These are phyloP conservation scores for Oreochromis grahami DNA, from an alignment of 2,797 vertebrate genomes.

Conservation along the genomic window DNA sequence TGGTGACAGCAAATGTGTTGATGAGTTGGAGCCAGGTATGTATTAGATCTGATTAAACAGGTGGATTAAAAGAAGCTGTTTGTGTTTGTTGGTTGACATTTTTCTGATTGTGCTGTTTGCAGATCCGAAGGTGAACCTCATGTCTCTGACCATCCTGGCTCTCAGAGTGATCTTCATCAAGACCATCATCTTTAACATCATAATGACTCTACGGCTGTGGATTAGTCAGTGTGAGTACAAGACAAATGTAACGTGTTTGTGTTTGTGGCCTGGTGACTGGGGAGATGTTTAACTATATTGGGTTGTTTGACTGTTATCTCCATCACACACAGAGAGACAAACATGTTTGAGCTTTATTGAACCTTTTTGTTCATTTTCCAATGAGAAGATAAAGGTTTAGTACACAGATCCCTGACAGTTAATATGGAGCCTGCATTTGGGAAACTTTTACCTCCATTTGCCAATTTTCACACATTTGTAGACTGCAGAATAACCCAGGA, in stretches of 20 bases:
- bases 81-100: neutral
- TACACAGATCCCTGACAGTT: fast-evolving
- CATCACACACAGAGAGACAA: fast-evolving
- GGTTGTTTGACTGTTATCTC: neutral
- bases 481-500: neutral
- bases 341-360: neutral
- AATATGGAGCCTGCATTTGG: neutral
- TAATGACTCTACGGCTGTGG: constrained; percentile 73
- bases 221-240: constrained; percentile 60
- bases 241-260: neutral
- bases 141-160: constrained; percentile 48
- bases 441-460: neutral
- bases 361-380: neutral
- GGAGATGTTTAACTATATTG: neutral
- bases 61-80: fast-evolving
- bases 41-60: neutral
- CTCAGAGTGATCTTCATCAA: constrained; percentile 75
- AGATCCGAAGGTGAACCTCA: constrained; percentile 59
- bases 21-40: neutral
- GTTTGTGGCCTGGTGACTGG: neutral
- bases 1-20: fast-evolving
- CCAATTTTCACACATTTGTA: neutral
- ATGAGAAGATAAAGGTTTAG: fast-evolving
- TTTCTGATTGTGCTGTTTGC: neutral
- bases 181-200: constrained; percentile 71